These are phyloP conservation scores for Arremon brunneinucha DNA, from an alignment of 2,797 vertebrate genomes.

Conservation along the genomic window DNA sequence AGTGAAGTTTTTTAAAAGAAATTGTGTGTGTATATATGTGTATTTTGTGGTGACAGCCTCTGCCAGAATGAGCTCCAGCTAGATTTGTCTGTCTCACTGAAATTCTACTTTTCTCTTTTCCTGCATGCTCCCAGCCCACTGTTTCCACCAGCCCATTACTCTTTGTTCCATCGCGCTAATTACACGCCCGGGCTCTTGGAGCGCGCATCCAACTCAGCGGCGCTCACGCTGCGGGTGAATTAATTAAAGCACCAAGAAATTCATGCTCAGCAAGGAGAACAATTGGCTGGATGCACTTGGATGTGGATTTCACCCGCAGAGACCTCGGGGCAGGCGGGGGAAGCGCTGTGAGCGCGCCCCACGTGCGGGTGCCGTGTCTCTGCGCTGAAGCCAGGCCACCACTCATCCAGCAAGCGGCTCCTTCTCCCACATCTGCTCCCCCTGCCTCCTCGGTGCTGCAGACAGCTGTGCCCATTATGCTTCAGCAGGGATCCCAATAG, in stretches of 20 bases:
- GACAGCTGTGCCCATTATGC: slow-evolving; percentile 11
- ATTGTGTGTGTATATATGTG: fast-evolving
- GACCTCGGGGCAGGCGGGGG: background rate
- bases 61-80: background rate
- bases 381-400: background rate
- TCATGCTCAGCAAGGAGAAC: background rate
- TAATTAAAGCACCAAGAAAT: slow-evolving; percentile 44
- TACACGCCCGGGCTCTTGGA: background rate
- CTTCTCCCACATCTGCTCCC: slow-evolving; percentile 7
- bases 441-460: background rate
- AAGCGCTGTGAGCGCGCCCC: background rate
- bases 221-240: slow-evolving; percentile 10
- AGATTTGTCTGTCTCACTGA: background rate
- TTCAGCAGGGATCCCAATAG: background rate
- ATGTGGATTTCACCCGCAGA: background rate
- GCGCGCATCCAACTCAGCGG: background rate
- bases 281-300: background rate
- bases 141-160: background rate
- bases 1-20: background rate
- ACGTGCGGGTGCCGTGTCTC: background rate
- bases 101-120: background rate
- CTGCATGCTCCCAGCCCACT: background rate
- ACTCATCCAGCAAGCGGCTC: background rate
- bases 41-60: background rate
- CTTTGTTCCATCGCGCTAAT: slow-evolving; percentile 14